These are phyloP conservation scores for Otolemur garnettii DNA, from an alignment of 2,113 vertebrate species.

Conservation along the genomic window DNA sequence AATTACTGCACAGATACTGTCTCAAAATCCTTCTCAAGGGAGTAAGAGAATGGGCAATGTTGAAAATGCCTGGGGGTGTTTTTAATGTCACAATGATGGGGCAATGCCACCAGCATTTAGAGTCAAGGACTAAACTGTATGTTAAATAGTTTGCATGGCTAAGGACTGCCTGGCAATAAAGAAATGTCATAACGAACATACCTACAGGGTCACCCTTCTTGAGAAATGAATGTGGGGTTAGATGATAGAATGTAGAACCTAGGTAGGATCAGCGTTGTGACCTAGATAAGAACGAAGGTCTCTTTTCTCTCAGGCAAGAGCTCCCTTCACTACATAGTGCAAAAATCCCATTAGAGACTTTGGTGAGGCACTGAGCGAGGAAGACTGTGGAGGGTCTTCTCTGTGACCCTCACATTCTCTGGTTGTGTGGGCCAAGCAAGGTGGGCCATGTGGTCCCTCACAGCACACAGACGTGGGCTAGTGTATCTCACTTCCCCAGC, in stretches of 20 bases:
- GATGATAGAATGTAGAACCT: accelerated
- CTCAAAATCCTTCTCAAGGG: not conserved
- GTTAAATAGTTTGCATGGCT: not conserved
- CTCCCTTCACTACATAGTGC: no score
- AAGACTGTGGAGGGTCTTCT: not conserved
- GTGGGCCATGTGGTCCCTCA: no score
- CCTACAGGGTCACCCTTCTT: not conserved
- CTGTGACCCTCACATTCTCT: not conserved
- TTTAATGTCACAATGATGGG: not conserved
- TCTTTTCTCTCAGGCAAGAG: not conserved
- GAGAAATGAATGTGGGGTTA: no score
- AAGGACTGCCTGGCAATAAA: not conserved
- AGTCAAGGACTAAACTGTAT: not conserved
- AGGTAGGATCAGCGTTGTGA: accelerated
- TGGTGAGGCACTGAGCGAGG: not conserved
- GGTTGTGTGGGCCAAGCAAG: not conserved
- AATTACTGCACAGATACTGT: not conserved
- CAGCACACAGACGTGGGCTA: accelerated
- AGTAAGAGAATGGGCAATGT: not conserved
- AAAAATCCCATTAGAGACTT: not conserved
- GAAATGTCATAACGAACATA: not conserved
- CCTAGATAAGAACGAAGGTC: not conserved
- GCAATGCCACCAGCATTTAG: not conserved
- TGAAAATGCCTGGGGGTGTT: not conserved
- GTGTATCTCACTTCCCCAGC: not conserved